phyloP scores from a whole-genome alignment of 2,113 vertebrate species.

The Pungitius pungitius region DNA sequence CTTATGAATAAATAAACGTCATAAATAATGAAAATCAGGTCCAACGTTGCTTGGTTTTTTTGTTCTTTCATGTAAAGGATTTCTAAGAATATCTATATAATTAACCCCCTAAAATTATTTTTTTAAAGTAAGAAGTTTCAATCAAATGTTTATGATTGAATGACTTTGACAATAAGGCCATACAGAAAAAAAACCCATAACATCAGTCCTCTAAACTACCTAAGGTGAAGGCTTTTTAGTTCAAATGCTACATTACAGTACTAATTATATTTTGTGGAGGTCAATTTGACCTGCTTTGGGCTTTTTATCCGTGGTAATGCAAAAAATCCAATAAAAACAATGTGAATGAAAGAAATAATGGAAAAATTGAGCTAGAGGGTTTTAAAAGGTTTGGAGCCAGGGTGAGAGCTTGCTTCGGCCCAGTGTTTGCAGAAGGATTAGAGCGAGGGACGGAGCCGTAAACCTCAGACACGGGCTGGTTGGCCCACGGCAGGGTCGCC shows the following conservation, averaged over 20 bases:
- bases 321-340: conserved; percentile 18
- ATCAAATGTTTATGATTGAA: neutral
- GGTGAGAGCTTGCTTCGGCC: conserved; percentile 24
- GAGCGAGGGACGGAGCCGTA: neutral
- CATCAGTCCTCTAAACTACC: neutral
- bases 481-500: neutral
- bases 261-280: conserved; percentile 2
- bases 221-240: neutral
- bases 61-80: conserved; percentile 1
- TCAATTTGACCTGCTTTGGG: neutral
- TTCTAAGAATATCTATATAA: neutral
- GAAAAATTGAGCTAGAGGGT: conserved; percentile 9
- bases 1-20: conserved; percentile 50
- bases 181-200: neutral
- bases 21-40: conserved; percentile 52
- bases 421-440: conserved; percentile 27
- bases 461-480: neutral
- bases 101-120: too few species aligned
- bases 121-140: conserved; percentile 1
- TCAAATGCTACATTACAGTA: conserved; percentile 7
- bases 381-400: conserved; percentile 3
- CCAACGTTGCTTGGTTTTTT: conserved; percentile 16
- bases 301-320: neutral
- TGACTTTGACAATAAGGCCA: neutral
- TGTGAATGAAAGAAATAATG: conserved; percentile 8